Percentiles rank a stretch among this genome's conserved stretches.
Evolutionary conservation across 2,888 invertebrate species (phyloP).

Genomic region (Melitaea athalia): DNA sequence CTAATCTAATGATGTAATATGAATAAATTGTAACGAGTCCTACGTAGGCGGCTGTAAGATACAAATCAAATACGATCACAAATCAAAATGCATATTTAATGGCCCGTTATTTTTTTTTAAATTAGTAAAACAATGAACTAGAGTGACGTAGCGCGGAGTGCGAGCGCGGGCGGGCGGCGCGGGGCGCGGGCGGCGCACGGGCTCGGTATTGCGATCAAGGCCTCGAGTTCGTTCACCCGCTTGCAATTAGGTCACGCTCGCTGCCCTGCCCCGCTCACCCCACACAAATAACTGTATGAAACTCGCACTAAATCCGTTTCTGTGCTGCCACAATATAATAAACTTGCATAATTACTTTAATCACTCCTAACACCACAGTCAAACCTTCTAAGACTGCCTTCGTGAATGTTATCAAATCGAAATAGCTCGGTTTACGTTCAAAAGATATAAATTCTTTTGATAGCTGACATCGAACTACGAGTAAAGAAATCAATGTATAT

Average conservation of each 20-base stretch:
- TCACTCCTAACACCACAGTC: slow-evolving; percentile 15
- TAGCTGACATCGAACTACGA: background rate
- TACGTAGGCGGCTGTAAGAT: slow-evolving; percentile 1
- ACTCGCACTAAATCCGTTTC: slow-evolving; percentile 71
- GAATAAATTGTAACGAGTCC: background rate
- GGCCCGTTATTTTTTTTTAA: slow-evolving; percentile 30
- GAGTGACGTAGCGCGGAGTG: slow-evolving; percentile 44
- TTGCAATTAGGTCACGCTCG: slow-evolving; percentile 75
- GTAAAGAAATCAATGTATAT: background rate
- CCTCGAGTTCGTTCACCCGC: slow-evolving; percentile 79
- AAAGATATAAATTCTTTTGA: background rate
- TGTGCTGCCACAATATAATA: slow-evolving; percentile 65
- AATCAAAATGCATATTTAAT: slow-evolving; percentile 13
- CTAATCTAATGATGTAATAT: too few relatives aligned
- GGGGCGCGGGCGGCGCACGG: slow-evolving; percentile 35
- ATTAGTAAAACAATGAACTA: slow-evolving; percentile 53
- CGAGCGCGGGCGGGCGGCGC: slow-evolving; percentile 35
- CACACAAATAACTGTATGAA: slow-evolving; percentile 74
- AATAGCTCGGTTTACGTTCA: background rate
- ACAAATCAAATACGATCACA: background rate
- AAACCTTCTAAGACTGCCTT: slow-evolving; percentile 29
- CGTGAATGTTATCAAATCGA: slow-evolving; percentile 14
- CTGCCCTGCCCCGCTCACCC: slow-evolving; percentile 58
- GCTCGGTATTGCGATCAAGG: slow-evolving; percentile 80
- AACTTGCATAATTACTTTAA: slow-evolving; percentile 41